Conservation (phyloP, 2,113 vertebrate species). For the Nycticebus coucang region DNA sequence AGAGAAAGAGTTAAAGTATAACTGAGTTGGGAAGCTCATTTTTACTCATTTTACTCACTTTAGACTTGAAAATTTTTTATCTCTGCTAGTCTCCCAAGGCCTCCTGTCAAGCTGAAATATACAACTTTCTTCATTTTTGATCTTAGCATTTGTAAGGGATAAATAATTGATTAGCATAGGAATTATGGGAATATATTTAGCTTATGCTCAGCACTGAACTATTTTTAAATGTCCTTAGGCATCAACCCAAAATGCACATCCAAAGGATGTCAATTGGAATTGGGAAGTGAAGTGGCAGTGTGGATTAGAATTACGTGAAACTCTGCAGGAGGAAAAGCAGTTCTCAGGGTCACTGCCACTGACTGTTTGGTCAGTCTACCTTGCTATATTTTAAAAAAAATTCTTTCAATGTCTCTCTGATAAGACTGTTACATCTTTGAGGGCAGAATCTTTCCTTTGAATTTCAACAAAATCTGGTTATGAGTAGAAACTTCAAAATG, state of each 20-base stretch:
- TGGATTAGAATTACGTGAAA: constrained; percentile 73
- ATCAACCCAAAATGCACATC: constrained; percentile 81
- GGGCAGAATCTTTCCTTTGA: neutral
- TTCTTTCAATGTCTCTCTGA: neutral
- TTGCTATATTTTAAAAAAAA: constrained; percentile 50
- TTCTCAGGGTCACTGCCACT: constrained; percentile 64
- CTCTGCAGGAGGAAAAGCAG: constrained; percentile 35
- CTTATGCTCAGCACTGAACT: constrained; percentile 83
- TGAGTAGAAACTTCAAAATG: neutral
- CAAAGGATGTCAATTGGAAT: constrained; percentile 79
- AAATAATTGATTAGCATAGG: constrained; percentile 86
- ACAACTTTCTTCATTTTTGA: constrained; percentile 82
- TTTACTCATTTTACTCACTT: constrained; percentile 78
- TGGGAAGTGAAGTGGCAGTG: constrained; percentile 74
- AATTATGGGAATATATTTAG: constrained; percentile 85
- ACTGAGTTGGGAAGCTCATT: constrained; percentile 64
- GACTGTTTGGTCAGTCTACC: neutral
- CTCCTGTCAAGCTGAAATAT: constrained; percentile 78
- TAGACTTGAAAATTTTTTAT: constrained; percentile 78
- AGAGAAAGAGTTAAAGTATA: neutral
- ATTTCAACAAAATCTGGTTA: neutral
- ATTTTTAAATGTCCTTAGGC: constrained; percentile 84
- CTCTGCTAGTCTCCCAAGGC: constrained; percentile 68
- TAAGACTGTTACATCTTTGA: constrained; percentile 12
- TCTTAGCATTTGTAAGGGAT: constrained; percentile 85